Evolutionary conservation across 1,140 invertebrate genomes (phyloP), one percentile per base, ranked within the genome.

Genomic region (Rhizoglyphus robini): DNA sequence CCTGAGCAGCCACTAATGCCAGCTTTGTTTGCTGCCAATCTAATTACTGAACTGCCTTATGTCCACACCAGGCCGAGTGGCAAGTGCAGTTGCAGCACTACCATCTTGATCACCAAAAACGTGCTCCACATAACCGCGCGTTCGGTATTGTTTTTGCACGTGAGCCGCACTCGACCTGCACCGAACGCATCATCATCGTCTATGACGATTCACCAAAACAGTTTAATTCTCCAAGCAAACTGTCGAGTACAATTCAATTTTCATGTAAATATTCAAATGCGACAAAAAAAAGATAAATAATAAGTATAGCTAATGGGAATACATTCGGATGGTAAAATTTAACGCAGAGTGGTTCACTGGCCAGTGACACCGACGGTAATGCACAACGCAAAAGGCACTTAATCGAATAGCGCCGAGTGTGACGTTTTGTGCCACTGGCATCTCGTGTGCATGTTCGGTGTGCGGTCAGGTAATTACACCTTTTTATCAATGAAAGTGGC

Each of bases 1-100:
- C 36, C 36, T 18, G 8, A 41, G 36, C 36, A 8, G 15, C 8
- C 20, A 20, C 23, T 25, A 25, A 54, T 11, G 51, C 51, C 23
- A 32, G 51, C 51, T 54, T 54, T 54, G 51, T 54, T 54, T 54
- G 51, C 51, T 32, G 23, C 41, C 51, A 54, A 54, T 54, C 51
- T 54, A 54, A 54, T 54, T 54, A 54, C 51, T 54, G 51, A 32
- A 27, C 15, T 25, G 51, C 51, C 8, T 54, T 32, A 20, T 15
- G 23, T 8, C 31, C 51, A 54, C 8, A 25, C n/a, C n/a, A n/a
- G n/a, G n/a, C n/a, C 15, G 23, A 20, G 51, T 32, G 23, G 31
- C 8, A 8, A 54, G 20, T 23, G 23, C 23, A 27, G 5, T 32
- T 54, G 51, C 23, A 25, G n/a, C n/a, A n/a, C n/a, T n/a, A n/a